Base-by-base conservation (phyloP, 2,888 invertebrate species). In the Zygogramma bicolorata region DNA sequence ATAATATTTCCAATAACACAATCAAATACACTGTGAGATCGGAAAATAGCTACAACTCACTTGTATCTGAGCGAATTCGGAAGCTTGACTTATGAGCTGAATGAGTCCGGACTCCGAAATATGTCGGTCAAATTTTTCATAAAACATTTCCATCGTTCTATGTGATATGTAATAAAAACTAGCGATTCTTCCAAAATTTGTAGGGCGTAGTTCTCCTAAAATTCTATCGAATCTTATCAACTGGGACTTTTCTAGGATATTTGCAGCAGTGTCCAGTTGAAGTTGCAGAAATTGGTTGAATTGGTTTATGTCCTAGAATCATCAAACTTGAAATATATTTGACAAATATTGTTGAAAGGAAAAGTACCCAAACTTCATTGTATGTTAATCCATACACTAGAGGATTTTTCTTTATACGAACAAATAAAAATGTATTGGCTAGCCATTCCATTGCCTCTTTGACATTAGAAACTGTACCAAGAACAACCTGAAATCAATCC, bases 391-490 rank as follows among this genome's bases (percentile, higher is more conserved):
- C 94, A 85, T 96, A 96, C 0, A 90, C 92, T 72, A 92, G 89
- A 3, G 97, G 97, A 89, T 99, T 99, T 66, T 94, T 92, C 76
- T 93, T 91, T 94, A 99, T 98, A 79, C 99, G 90, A 4, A 98
- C 96, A 86, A 94, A 97, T 29, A 99, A 89, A 85, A 99, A 99
- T 0, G 99, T 98, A 85, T 99, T 99, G 82, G 96, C 97, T 27
- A 99, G 88, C 99, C 99, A 99, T 85, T 97, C 94, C 0, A 99
- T 95, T 0, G 98, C 99, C 87, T 99, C 99, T 73, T 95, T 94
- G 4, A 99, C 91, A 82, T 96, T 99, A 0, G 96, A 93, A 29
- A 99, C 97, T 0, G 98, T 99, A n/a, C 99, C 99, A 15, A 98
- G 89, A 0, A 96, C 93, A 65, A 97, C 92, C 93, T 95, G 85